Base-by-base conservation (phyloP, 2,113 vertebrate genomes). In the Podilymbus podiceps region DNA sequence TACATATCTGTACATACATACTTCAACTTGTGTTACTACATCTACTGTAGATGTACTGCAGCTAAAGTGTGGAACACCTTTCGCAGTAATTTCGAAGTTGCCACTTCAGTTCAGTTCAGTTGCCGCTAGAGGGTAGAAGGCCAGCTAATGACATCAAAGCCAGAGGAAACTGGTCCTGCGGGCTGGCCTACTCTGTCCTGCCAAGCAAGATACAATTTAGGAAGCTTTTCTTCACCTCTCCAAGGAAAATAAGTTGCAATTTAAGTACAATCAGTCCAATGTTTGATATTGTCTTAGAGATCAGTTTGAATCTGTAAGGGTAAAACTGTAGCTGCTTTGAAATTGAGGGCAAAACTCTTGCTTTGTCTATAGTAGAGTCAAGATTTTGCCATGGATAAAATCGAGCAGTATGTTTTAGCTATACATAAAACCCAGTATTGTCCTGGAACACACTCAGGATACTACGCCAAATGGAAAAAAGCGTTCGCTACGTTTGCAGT, bases 111-210 rank as follows among this genome's bases (percentile, higher is more conserved):
- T 88, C 47, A 0, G 0, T 11, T 85, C 5, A 3, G 20, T 71
- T 85, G 50, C 78, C 74, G 38, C 88, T 90, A 30, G 78, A 77
- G 64, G 79, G 58, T 73, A 92, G 69, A 85, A 90, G 58, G 42
- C 4, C 15, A 89, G 44, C 53, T 75, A 33, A 50, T 81, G 50
- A 46, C 77, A 53, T 82, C 56, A 58, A 42, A 88, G 72, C 23
- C 2, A 8, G 42, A 66, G 53, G 62, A 85, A 79, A 72, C 81
- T 62, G 20, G 49, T 78, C 62, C 78, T 87, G 53, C 68, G 82
- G 80, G 38, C 49, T 81, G 69, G 6, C 42, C 55, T 87, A 1
- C 50, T 84, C 40, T 75, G n/a, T 59, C 30, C 49, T 92, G 85
- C 62, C 24, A 68, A 78, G 68, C 21, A 77, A 71, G 53, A 88